Percentiles rank a stretch among this genome's conserved stretches.
phyloP scores from a whole-genome alignment of 2,797 vertebrate species.

The Percopsis omiscomaycus region DNA sequence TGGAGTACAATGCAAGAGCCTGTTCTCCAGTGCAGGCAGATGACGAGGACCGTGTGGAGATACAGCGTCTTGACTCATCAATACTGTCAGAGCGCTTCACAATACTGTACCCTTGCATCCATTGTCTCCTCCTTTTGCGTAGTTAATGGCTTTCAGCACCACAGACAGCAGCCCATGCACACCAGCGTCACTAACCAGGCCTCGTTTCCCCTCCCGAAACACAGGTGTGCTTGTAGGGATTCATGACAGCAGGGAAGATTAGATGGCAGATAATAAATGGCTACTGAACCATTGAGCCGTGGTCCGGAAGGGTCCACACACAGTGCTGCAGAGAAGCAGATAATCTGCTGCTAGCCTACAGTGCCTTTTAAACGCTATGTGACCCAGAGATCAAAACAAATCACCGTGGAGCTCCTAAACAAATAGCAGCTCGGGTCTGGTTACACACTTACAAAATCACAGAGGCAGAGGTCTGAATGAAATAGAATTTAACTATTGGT shows the following conservation, averaged over 20 bases:
- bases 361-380: conserved; percentile 8
- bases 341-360: background rate
- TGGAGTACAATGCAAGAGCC: conserved; percentile 18
- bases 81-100: conserved; percentile 19
- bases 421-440: conserved; percentile 15
- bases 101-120: conserved; percentile 1
- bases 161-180: conserved; percentile 42
- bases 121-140: conserved; percentile 23
- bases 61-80: conserved; percentile 11
- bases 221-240: conserved; percentile 9
- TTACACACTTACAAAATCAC: background rate
- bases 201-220: conserved; percentile 20
- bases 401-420: conserved; percentile 9
- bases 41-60: background rate
- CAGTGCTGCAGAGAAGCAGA: background rate
- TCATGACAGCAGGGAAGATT: conserved; percentile 16
- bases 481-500: too few relatives aligned
- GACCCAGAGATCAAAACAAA: background rate
- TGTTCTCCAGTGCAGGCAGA: conserved; percentile 4
- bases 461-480: conserved; percentile 12
- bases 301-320: too few relatives aligned
- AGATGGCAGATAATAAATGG: conserved; percentile 3
- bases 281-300: background rate
- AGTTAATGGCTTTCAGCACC: conserved; percentile 44
- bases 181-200: conserved; percentile 5